A percentile compares a stretch with the other conserved stretches of the same genome.
These are phyloP conservation scores for Patella caerulea DNA, from an alignment of 2,888 invertebrate species.

Conservation along the genomic window DNA sequence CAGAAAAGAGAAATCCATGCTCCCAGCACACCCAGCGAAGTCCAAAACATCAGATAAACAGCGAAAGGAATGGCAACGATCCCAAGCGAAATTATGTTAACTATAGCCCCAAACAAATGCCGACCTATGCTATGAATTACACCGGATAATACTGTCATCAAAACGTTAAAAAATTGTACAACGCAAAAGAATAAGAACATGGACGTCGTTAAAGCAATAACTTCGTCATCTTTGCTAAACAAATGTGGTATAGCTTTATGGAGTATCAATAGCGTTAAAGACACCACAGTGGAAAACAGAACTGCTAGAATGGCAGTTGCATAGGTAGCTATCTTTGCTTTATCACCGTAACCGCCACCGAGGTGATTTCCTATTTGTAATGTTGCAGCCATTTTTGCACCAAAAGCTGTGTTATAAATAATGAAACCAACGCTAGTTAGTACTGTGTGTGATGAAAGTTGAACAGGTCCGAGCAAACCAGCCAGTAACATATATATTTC, in stretches of 20 bases:
- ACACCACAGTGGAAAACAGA: background rate
- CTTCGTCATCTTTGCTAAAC: background rate
- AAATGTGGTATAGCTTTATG: background rate
- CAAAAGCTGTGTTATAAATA: background rate
- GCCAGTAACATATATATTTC: background rate
- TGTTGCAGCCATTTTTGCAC: background rate
- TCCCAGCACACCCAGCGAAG: background rate
- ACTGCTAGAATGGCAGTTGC: background rate
- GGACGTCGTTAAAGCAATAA: background rate
- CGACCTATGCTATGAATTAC: background rate
- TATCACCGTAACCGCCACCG: background rate
- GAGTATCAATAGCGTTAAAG: background rate
- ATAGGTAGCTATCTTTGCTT: background rate
- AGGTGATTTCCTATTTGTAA: conserved; percentile 1
- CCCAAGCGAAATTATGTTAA: background rate
- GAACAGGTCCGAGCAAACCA: background rate
- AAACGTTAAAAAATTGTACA: background rate
- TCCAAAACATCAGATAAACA: background rate
- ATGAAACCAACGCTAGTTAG: background rate
- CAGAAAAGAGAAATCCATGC: background rate
- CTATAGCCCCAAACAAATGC: background rate
- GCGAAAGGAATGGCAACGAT: background rate
- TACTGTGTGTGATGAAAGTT: background rate
- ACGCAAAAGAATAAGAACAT: background rate
- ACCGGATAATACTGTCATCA: background rate